Percentiles rank a stretch among this genome's conserved stretches.
Evolutionary conservation across 2,797 vertebrate genomes (phyloP).

Genomic region (Gastrophryne carolinensis): DNA sequence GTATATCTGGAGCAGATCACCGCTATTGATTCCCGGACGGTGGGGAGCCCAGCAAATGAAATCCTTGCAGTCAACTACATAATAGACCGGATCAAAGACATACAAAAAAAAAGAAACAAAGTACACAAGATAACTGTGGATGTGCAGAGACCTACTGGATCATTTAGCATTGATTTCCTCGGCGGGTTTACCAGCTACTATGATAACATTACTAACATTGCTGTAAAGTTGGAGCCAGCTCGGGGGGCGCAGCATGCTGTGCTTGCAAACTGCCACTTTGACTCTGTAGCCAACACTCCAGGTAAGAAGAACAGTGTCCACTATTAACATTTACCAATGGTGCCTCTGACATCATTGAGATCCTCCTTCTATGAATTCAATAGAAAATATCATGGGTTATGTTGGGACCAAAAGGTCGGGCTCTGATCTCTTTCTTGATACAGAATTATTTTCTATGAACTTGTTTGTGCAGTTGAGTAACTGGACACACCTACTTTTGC

Average conservation of each 20-base stretch:
- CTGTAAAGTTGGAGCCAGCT: constrained; percentile 85
- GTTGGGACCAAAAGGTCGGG: no score
- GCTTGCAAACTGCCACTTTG: constrained; percentile 96
- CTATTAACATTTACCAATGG: no score
- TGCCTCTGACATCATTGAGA: no score
- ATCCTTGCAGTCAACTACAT: constrained; percentile 86
- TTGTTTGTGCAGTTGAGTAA: no score
- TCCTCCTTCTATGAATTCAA: no score
- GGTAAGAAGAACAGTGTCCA: constrained; percentile 70
- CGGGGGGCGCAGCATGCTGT: constrained; percentile 83
- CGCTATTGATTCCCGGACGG: constrained; percentile 85
- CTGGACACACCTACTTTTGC: no score
- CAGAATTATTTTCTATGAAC: no score
- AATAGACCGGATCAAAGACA: constrained; percentile 80
- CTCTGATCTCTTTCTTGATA: no score
- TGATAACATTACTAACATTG: constrained; percentile 89
- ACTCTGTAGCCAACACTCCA: constrained; percentile 90
- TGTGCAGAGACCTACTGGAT: constrained; percentile 86
- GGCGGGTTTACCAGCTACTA: constrained; percentile 97
- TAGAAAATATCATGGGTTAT: no score
- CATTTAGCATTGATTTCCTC: constrained; percentile 94
- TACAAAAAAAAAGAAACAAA: constrained; percentile 70
- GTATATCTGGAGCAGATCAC: constrained; percentile 87
- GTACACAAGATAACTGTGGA: constrained; percentile 81
- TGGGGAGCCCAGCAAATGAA: constrained; percentile 92